Percentiles rank a stretch among this genome's conserved stretches.
phyloP scores from a whole-genome alignment of 2,888 invertebrate genomes.

The Machimus atricapillus region DNA sequence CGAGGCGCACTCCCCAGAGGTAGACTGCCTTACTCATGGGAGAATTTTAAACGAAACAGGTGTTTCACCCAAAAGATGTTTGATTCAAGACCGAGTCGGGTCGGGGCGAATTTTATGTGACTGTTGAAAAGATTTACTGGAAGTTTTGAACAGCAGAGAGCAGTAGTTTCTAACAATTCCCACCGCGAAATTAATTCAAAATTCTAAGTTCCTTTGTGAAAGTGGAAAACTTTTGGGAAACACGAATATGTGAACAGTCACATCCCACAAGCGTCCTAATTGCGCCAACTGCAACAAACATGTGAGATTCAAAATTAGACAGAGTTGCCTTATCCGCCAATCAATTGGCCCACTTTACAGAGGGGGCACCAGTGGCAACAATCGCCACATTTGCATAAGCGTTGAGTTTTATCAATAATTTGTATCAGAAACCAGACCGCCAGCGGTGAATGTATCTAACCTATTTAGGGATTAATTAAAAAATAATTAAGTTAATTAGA shows the following conservation, averaged over 20 bases:
- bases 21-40: background rate
- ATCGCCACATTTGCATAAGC: constrained; percentile 8
- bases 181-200: background rate
- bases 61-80: background rate
- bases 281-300: background rate
- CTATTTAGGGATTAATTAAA: constrained; percentile 39
- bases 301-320: background rate
- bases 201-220: background rate
- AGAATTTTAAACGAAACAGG: background rate
- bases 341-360: background rate
- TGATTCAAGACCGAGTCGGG: background rate
- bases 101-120: background rate
- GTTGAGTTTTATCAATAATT: constrained; percentile 11
- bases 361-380: background rate
- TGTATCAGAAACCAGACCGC: constrained; percentile 37
- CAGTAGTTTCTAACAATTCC: background rate
- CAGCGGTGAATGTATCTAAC: constrained; percentile 12
- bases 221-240: background rate
- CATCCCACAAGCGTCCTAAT: background rate
- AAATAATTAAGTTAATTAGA: constrained; percentile 45
- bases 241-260: background rate
- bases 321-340: background rate
- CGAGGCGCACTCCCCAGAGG: background rate
- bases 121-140: background rate
- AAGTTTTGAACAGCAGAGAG: background rate